Evolutionary conservation across 2,888 invertebrate genomes (phyloP).

Genomic region (Onchidella celtica): DNA sequence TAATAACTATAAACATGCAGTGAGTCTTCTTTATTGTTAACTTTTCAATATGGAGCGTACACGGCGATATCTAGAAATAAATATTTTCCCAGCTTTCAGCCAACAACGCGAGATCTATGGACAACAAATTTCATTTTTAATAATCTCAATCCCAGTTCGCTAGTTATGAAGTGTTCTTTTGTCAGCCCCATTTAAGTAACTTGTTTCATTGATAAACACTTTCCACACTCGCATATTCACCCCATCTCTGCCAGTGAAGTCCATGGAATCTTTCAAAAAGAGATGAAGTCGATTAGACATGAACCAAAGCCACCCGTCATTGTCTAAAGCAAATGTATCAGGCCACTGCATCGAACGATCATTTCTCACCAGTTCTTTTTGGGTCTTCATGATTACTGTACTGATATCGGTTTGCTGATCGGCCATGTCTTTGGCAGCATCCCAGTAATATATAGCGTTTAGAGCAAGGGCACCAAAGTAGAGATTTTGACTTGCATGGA

Average conservation of each 20-base stretch:
- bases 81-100: no score
- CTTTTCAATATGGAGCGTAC: no score
- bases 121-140: no score
- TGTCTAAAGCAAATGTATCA: constrained; percentile 64
- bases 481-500: constrained; percentile 61
- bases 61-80: no score
- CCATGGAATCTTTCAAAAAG: constrained; percentile 50
- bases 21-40: no score
- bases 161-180: not conserved
- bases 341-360: constrained; percentile 65
- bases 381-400: constrained; percentile 54
- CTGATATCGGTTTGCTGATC: constrained; percentile 55
- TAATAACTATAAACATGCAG: no score
- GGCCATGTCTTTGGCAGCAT: constrained; percentile 53
- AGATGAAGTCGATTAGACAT: constrained; percentile 64
- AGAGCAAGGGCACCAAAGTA: constrained; percentile 63
- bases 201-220: constrained; percentile 51
- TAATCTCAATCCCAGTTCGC: no score
- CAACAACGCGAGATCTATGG: no score
- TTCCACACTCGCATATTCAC: constrained; percentile 54
- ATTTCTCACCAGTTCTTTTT: constrained; percentile 45
- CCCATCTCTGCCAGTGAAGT: constrained; percentile 28
- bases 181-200: constrained; percentile 46
- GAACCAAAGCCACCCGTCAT: constrained; percentile 66
- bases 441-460: constrained; percentile 65